Conservation (phyloP, 2,113 vertebrate genomes). For the Lontra canadensis region DNA sequence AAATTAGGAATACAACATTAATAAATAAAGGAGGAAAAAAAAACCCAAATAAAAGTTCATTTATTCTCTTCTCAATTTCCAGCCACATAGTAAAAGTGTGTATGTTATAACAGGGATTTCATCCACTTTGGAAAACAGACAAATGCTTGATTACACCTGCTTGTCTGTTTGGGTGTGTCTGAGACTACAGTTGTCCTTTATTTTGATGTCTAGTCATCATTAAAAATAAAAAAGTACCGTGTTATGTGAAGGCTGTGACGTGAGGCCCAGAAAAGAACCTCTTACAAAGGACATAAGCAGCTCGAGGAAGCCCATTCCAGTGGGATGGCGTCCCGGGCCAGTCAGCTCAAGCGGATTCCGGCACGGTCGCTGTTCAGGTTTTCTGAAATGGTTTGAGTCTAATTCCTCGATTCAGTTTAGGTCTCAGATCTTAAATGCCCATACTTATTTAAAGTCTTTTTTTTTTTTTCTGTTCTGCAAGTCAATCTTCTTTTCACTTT, state of each 20-base stretch:
- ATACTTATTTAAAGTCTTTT: neutral
- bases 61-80: neutral
- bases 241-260: neutral
- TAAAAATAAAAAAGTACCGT: neutral
- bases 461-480: neutral
- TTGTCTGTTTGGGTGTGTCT: neutral
- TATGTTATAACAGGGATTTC: neutral
- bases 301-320: neutral
- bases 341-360: neutral
- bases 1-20: slow-evolving; percentile 6
- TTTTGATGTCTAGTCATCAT: neutral
- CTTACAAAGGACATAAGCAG: neutral
- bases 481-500: neutral
- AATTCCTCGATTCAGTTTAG: slow-evolving; percentile 12
- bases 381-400: neutral
- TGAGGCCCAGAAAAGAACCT: neutral
- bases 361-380: neutral
- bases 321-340: neutral
- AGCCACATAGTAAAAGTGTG: neutral
- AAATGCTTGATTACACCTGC: neutral
- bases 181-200: neutral
- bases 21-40: slow-evolving; percentile 10
- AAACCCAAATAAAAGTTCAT: neutral
- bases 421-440: neutral
- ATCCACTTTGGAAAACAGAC: neutral